Conservation (phyloP, 2,888 invertebrate genomes). For the Crioceris asparagi region DNA sequence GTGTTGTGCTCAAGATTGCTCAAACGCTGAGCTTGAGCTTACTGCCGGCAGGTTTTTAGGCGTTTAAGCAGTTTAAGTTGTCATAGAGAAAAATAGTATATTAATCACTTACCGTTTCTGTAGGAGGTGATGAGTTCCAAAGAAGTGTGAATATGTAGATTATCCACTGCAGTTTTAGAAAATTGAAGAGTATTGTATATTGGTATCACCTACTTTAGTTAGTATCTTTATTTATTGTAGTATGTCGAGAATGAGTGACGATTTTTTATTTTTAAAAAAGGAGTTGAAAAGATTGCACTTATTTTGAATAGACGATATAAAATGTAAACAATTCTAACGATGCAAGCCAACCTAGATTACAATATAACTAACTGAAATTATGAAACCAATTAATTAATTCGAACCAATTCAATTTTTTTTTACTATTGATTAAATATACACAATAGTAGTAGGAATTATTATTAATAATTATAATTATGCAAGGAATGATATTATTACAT, state of each 20-base stretch:
- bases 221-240: no score
- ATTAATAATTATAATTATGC: slow-evolving; percentile 41
- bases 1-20: no score
- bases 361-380: slow-evolving; percentile 33
- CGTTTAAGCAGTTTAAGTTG: no score
- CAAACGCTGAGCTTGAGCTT: no score
- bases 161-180: background rate
- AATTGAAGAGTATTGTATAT: no score
- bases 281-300: slow-evolving; percentile 35
- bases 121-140: background rate
- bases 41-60: no score
- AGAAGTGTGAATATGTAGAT: background rate
- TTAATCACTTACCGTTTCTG: background rate
- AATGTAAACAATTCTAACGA: slow-evolving; percentile 35
- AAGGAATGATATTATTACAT: slow-evolving; percentile 44
- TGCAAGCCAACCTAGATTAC: slow-evolving; percentile 38
- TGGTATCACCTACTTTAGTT: no score
- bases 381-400: slow-evolving; percentile 34
- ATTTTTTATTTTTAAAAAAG: slow-evolving; percentile 25
- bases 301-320: slow-evolving; percentile 32
- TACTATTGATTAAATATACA: slow-evolving; percentile 40
- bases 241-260: slow-evolving; percentile 22
- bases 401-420: slow-evolving; percentile 36
- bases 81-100: background rate
- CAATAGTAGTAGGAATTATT: slow-evolving; percentile 41